A percentile compares a stretch with the other conserved stretches of the same genome.
phyloP scores from a whole-genome alignment of 2,888 invertebrate genomes.

The Spilarctia lutea region DNA sequence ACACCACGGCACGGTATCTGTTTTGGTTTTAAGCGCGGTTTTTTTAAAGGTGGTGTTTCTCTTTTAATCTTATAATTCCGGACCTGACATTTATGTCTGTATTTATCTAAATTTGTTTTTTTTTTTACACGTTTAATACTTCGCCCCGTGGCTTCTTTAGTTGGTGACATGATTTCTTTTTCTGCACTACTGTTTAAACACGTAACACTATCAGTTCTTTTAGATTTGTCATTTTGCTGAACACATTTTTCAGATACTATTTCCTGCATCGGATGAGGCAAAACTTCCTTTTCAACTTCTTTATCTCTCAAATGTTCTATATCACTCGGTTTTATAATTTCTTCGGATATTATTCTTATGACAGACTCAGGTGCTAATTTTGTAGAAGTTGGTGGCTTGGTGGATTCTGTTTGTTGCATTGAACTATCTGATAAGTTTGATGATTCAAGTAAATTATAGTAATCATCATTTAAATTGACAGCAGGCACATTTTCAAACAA shows the following conservation, averaged over 20 bases:
- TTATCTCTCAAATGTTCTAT: not conserved
- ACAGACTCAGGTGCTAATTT: not conserved
- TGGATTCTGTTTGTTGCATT: not conserved
- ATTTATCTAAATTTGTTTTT: constrained; percentile 65
- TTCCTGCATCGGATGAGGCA: not conserved
- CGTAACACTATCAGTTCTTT: not conserved
- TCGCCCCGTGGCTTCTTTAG: constrained; percentile 22
- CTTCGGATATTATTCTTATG: constrained; percentile 3
- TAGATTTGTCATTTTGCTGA: constrained; percentile 3
- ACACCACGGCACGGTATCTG: constrained; percentile 22
- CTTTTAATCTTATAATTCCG: constrained; percentile 67
- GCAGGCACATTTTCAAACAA: not conserved
- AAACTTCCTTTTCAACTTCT: not conserved
- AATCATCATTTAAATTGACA: not conserved
- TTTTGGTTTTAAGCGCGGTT: constrained; percentile 47
- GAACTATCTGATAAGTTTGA: not conserved
- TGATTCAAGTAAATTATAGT: not conserved
- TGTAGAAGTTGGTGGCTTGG: not conserved
- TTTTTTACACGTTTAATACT: constrained; percentile 53
- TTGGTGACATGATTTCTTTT: constrained; percentile 6
- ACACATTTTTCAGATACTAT: not conserved
- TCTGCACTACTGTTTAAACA: constrained; percentile 3
- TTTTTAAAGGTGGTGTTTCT: constrained; percentile 43
- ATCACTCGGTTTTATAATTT: not conserved
- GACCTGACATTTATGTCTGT: constrained; percentile 64